phyloP scores from a whole-genome alignment of 1,140 invertebrate species.

The Akabosia matsudoensis region DNA sequence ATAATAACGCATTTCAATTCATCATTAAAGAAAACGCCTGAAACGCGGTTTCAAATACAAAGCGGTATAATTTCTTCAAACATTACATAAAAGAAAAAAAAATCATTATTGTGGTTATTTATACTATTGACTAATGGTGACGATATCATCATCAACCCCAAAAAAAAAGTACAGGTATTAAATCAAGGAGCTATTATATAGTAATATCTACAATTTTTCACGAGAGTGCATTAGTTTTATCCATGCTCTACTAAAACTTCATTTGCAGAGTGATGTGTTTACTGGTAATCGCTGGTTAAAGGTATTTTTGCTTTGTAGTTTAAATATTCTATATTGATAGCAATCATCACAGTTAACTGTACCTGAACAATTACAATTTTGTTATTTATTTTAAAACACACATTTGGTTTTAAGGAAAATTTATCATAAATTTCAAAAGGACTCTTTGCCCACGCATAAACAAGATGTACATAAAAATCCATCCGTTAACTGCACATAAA shows the following conservation, averaged over 20 bases:
- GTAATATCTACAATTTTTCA: background rate
- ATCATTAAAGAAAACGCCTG: background rate
- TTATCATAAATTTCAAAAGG: too few species aligned
- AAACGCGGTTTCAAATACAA: background rate
- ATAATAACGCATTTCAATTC: background rate
- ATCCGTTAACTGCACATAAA: too few species aligned
- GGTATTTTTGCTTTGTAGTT: background rate
- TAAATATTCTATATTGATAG: background rate
- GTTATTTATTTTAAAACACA: background rate
- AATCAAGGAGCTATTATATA: background rate
- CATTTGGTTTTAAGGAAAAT: too few species aligned
- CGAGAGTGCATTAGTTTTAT: background rate
- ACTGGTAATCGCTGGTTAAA: conserved; percentile 11
- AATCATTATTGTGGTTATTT: too few species aligned
- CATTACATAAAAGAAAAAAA: background rate
- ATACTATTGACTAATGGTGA: too few species aligned
- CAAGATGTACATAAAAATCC: too few species aligned
- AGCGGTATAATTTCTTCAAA: conserved; percentile 5
- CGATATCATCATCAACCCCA: too few species aligned
- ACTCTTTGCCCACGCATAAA: too few species aligned
- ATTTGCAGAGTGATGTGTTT: background rate
- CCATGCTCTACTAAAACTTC: background rate
- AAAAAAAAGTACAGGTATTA: background rate
- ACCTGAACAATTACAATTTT: background rate
- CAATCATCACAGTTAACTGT: conserved; percentile 13